Percentiles rank a stretch among this genome's conserved stretches.
Conservation (phyloP, 2,113 vertebrate genomes). For the Okapia johnstoni region DNA sequence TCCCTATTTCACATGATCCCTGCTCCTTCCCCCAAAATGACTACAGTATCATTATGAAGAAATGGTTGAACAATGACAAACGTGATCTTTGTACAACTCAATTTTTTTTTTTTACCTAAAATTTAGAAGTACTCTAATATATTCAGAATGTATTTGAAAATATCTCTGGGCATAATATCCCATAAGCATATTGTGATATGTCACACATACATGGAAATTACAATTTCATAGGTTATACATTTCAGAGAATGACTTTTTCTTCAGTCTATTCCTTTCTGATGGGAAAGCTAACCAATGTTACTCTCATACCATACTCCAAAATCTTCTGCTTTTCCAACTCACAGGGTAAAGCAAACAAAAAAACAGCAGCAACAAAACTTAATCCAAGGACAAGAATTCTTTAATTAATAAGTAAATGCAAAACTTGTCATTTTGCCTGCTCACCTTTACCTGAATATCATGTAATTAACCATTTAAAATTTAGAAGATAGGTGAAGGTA, state of each 20-base stretch:
- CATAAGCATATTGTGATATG: not conserved
- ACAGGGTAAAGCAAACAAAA: not conserved
- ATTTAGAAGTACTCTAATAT: not conserved
- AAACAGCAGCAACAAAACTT: not conserved
- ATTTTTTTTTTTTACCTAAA: not conserved
- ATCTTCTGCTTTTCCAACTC: not conserved
- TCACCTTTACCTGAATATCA: not conserved
- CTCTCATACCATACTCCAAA: not conserved
- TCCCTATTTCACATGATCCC: not conserved
- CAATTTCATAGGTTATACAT: not conserved
- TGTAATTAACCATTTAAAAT: not conserved
- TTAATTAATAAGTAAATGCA: not conserved
- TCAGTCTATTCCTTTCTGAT: not conserved
- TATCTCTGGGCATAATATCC: not conserved
- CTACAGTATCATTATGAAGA: slow-evolving; percentile 40
- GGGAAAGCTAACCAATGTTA: not conserved
- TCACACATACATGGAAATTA: not conserved
- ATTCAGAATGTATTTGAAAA: not conserved
- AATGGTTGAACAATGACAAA: slow-evolving; percentile 66
- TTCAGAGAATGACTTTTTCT: not conserved
- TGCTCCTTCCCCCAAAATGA: not conserved
- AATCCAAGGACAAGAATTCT: not conserved
- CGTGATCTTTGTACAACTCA: slow-evolving; percentile 26
- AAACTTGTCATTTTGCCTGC: not conserved
- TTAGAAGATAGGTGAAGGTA: not conserved